Conservation (phyloP, 2,113 vertebrate genomes). For the Bagarius yarrelli region DNA sequence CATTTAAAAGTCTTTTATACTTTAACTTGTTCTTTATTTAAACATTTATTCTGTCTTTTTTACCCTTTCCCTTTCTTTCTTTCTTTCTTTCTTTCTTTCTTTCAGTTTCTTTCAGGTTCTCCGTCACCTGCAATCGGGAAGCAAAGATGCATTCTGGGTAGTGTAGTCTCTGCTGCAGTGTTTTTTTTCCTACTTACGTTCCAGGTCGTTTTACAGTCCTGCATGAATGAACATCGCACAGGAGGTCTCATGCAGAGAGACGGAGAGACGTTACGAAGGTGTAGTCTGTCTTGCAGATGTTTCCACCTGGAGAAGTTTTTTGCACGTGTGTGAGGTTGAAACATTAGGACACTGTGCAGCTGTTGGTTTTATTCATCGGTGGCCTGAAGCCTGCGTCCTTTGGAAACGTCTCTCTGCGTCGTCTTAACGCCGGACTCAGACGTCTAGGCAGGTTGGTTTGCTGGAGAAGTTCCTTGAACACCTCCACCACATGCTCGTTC, state of each 20-base stretch:
- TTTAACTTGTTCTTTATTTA: neutral
- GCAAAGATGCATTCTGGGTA: constrained; percentile 8
- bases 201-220: neutral
- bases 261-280: neutral
- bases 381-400: constrained; percentile 75
- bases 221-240: neutral
- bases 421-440: constrained; percentile 80
- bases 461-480: constrained; percentile 85
- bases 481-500: constrained; percentile 82
- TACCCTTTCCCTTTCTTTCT: neutral
- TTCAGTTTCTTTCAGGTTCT: too few relatives aligned
- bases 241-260: neutral
- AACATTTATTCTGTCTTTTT: neutral
- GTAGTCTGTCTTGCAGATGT: too few relatives aligned
- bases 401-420: constrained; percentile 84
- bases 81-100: too few relatives aligned
- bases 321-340: neutral
- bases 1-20: neutral
- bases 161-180: neutral
- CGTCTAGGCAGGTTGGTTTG: constrained; percentile 79
- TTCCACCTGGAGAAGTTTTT: neutral
- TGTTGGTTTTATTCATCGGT: constrained; percentile 93
- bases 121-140: neutral
- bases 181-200: neutral
- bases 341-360: constrained; percentile 81